Base-by-base conservation (phyloP, 1,140 invertebrate species). In the Euborellia annulipes region DNA sequence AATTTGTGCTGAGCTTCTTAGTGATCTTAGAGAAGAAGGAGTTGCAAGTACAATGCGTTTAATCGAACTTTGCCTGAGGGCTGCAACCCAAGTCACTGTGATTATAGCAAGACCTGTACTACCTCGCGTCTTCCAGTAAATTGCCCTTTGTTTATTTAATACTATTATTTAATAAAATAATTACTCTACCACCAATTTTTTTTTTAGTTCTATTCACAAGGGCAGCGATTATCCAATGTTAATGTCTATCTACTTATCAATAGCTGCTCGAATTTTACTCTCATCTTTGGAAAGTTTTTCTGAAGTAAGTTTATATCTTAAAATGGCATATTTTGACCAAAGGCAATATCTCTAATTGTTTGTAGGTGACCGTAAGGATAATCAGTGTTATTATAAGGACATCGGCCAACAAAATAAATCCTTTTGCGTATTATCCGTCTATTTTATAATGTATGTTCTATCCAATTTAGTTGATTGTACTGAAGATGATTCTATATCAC, bases 1-100 rank as follows among this genome's bases (percentile, higher is more conserved):
- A 2, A 68, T 75, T 11, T 70, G 87, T 44, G 70, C 73, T 48
- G 72, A 73, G 30, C 62, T 90, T 56, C 62, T 92, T 39, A 71
- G 72, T 36, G 88, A 93, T 63, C 72, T 92, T 59, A 69, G 77
- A 45, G 68, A 73, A 1, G 85, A 91, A 55, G 86, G 82, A n/a
- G 66, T 85, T 38, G 66, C 82, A 1, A 68, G 79, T 48, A 71
- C 83, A 19, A 63, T 90, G 52, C 71, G 75, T 56, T 71, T 89
- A 50, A 71, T 84, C 2, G 82, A 85, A 56, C 71, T 73, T 11
- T 79, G 78, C 55, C 58, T 88, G 3, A 70, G 72, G 53, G 75
- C 75, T 2, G 67, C 69, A 16, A 76, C 81, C 2, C 60, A 67
- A 1, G 67, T 77, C 54, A 71, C 79, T 16, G 62, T 78, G 46